phyloP scores from a whole-genome alignment of 2,113 vertebrate genomes.

The Tupaia chinensis region DNA sequence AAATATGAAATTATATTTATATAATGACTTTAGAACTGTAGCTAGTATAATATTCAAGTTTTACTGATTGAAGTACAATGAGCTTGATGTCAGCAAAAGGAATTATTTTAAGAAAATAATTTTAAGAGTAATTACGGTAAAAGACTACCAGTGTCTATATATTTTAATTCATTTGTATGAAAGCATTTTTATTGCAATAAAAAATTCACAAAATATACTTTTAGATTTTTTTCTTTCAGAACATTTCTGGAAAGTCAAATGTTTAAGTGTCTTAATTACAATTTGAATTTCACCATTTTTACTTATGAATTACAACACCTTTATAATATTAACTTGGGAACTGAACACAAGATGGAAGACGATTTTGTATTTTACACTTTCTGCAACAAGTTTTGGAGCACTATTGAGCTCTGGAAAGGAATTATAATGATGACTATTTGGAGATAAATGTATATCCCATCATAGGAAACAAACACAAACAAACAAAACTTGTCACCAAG shows the following conservation, averaged over 20 bases:
- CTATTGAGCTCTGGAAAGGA: not conserved
- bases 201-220: not conserved
- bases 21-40: not conserved
- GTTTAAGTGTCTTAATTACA: not conserved
- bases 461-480: not conserved
- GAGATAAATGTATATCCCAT: not conserved
- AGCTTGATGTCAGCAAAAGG: not conserved
- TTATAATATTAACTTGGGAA: not conserved
- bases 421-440: not conserved
- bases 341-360: not conserved
- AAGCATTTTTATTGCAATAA: not conserved
- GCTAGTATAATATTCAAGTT: not conserved
- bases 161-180: not conserved
- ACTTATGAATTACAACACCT: not conserved
- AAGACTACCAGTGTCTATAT: not conserved
- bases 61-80: not conserved
- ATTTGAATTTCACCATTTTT: not conserved
- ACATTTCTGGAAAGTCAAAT: not conserved
- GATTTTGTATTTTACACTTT: not conserved
- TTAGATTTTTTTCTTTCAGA: not conserved
- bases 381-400: not conserved
- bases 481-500: not conserved
- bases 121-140: not conserved
- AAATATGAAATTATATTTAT: not conserved
- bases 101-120: constrained; percentile 7